Conservation (phyloP, 1,140 invertebrate genomes). For the Lepidurus couesii region DNA sequence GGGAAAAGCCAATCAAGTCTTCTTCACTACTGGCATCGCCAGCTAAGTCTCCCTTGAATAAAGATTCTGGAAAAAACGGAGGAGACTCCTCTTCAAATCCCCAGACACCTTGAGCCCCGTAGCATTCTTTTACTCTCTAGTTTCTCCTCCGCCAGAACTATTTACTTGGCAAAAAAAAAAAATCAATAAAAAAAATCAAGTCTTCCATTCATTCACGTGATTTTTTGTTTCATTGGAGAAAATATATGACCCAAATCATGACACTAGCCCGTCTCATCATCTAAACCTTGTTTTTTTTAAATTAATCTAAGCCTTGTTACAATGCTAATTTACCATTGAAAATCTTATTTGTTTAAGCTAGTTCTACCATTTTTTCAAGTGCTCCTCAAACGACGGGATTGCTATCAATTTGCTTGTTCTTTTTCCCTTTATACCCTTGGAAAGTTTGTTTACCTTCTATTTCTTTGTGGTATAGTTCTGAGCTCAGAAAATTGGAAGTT, state of each 20-base stretch:
- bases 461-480: too few species aligned
- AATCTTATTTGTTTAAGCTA: too few species aligned
- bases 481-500: not conserved
- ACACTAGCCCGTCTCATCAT: too few species aligned
- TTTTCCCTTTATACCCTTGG: not conserved
- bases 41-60: constrained; percentile 1
- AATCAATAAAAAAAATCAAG: not conserved
- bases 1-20: constrained; percentile 13
- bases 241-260: not conserved
- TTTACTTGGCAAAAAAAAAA: not conserved
- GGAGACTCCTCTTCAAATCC: not conserved
- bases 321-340: too few species aligned
- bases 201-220: constrained; percentile 6
- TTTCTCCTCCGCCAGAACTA: not conserved
- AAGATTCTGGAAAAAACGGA: constrained; percentile 1
- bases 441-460: not conserved
- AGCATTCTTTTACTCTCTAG: not conserved
- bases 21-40: constrained; percentile 15
- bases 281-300: too few species aligned
- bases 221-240: not conserved
- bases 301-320: too few species aligned
- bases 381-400: not conserved
- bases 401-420: not conserved
- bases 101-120: not conserved
- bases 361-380: not conserved